Percentiles rank a stretch among this genome's conserved stretches.
These are phyloP conservation scores for Mizuhopecten yessoensis DNA, from an alignment of 1,140 invertebrate species.

Conservation along the genomic window DNA sequence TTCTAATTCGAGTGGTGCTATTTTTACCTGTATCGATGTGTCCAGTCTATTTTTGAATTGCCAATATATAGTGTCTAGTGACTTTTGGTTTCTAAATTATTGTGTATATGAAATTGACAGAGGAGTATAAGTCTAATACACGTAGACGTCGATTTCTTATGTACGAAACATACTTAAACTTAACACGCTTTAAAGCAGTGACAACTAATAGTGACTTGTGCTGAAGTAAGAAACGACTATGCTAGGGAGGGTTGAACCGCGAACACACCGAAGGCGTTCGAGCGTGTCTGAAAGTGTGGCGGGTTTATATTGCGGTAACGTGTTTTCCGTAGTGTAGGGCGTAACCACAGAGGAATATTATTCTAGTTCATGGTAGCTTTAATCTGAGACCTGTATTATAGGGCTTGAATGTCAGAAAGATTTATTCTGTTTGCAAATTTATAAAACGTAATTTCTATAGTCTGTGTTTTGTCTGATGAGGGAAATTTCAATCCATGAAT, in stretches of 20 bases:
- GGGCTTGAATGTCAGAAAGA: no score
- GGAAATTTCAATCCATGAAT: no score
- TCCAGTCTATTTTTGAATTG: background rate
- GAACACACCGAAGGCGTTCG: background rate
- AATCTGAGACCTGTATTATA: no score
- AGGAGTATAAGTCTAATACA: background rate
- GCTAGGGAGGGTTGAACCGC: background rate
- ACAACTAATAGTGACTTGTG: background rate
- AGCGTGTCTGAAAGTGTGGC: background rate
- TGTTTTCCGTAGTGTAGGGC: no score
- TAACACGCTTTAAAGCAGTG: no score
- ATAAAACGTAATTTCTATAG: no score
- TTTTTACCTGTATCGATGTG: slow-evolving; percentile 10
- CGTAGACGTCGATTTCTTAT: background rate
- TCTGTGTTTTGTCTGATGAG: no score
- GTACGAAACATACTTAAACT: background rate
- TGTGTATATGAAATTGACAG: background rate
- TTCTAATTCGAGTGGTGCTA: background rate
- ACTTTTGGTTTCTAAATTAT: no score
- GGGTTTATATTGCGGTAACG: background rate
- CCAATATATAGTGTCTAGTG: background rate
- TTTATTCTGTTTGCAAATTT: no score
- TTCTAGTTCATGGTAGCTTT: no score
- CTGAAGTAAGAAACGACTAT: no score
- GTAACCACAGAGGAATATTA: no score